Evolutionary conservation across 1,140 invertebrate species (phyloP).

Genomic region (Papilio polytes): DNA sequence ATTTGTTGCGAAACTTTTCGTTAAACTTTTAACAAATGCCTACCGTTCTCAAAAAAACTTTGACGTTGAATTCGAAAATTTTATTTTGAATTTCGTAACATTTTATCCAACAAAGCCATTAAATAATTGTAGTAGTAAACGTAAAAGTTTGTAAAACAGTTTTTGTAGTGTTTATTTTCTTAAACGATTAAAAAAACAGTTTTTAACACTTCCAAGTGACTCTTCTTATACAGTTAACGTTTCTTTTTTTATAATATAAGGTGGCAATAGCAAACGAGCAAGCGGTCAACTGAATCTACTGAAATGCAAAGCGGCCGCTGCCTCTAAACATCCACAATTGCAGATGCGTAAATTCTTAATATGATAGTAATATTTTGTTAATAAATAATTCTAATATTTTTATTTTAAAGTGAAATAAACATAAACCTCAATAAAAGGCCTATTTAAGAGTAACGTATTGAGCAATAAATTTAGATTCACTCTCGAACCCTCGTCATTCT

Average conservation of each 20-base stretch:
- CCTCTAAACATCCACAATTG: too few relatives aligned
- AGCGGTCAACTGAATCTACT: too few relatives aligned
- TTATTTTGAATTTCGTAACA: background rate
- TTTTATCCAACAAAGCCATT: conserved; percentile 6
- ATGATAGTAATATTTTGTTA: too few relatives aligned
- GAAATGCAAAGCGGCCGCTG: too few relatives aligned
- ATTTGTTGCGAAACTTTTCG: conserved; percentile 22
- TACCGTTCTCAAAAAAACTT: conserved; percentile 26
- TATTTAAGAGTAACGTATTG: conserved; percentile 11
- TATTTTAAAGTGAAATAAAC: background rate
- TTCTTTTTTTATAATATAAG: too few relatives aligned
- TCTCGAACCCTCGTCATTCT: conserved; percentile 10
- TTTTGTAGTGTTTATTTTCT: too few relatives aligned
- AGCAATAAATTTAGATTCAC: conserved; percentile 12
- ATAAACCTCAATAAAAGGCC: conserved; percentile 8
- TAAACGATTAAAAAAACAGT: too few relatives aligned
- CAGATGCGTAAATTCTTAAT: too few relatives aligned
- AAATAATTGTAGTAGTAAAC: background rate
- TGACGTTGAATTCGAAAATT: background rate
- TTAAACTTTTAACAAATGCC: conserved; percentile 9
- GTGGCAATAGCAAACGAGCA: too few relatives aligned
- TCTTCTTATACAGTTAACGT: too few relatives aligned
- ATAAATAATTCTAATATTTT: too few relatives aligned
- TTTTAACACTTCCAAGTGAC: too few relatives aligned
- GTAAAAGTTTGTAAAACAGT: background rate